Conservation (phyloP, 2,888 invertebrate species). For the Brachycybe producta region DNA sequence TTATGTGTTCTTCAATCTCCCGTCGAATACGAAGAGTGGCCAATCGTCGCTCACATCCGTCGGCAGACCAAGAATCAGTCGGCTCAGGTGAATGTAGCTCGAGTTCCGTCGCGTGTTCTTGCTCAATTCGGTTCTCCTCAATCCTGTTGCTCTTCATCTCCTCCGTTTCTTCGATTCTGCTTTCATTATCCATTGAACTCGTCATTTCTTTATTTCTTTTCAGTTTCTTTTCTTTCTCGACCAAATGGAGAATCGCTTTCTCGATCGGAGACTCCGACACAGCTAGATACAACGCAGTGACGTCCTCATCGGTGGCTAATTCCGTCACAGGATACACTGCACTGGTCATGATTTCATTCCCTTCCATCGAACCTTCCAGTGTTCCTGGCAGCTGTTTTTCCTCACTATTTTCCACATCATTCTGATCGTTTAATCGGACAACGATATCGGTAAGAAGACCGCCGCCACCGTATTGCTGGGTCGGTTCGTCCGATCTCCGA, state of each 20-base stretch:
- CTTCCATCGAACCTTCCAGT: too few relatives aligned
- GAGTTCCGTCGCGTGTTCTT: not conserved
- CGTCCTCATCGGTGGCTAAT: too few relatives aligned
- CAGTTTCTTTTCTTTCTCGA: too few relatives aligned
- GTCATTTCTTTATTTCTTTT: not conserved
- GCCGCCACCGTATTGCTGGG: not conserved
- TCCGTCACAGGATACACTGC: too few relatives aligned
- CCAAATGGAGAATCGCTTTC: too few relatives aligned
- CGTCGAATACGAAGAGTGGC: conserved; percentile 60
- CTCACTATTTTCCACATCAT: not conserved
- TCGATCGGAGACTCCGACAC: too few relatives aligned
- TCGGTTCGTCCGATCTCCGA: not conserved
- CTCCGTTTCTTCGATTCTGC: not conserved
- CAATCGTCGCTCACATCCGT: conserved; percentile 20
- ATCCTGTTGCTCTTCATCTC: not conserved
- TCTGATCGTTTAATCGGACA: too few relatives aligned
- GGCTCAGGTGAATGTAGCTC: not conserved
- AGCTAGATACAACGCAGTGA: too few relatives aligned
- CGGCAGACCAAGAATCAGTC: not conserved
- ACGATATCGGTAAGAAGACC: not conserved
- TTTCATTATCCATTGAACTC: not conserved
- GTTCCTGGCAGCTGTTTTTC: not conserved
- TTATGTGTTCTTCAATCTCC: conserved; percentile 74
- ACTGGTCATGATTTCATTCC: too few relatives aligned
- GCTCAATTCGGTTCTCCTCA: not conserved